These are phyloP conservation scores for Plectrocnemia conspersa DNA, from an alignment of 1,140 invertebrate genomes.

Conservation along the genomic window DNA sequence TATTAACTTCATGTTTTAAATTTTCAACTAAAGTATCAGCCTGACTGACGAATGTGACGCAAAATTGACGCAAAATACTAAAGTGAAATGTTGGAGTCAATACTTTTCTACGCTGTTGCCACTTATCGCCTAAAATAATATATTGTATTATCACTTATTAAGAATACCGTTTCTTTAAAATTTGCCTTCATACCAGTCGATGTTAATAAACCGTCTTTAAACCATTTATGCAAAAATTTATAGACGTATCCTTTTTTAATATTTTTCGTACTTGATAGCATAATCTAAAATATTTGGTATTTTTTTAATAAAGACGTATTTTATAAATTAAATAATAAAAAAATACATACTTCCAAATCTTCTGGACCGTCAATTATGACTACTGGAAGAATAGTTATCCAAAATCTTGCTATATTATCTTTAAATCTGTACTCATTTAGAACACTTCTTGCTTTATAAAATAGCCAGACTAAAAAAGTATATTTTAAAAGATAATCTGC, in stretches of 20 bases:
- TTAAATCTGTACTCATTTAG: constrained; percentile 4
- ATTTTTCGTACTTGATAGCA: constrained; percentile 55
- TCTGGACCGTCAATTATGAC: constrained; percentile 41
- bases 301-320: constrained; percentile 4
- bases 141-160: neutral
- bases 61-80: constrained; percentile 14
- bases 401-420: constrained; percentile 1
- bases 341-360: constrained; percentile 40
- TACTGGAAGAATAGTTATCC: constrained; percentile 33
- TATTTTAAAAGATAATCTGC: neutral
- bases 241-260: constrained; percentile 59
- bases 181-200: constrained; percentile 48
- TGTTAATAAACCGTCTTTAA: constrained; percentile 51
- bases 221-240: constrained; percentile 56
- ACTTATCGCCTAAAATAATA: constrained; percentile 14
- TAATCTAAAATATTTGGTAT: constrained; percentile 42
- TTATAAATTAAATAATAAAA: neutral
- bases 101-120: constrained; percentile 16
- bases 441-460: neutral
- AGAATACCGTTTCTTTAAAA: neutral
- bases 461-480: constrained; percentile 7
- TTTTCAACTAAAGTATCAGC: constrained; percentile 1
- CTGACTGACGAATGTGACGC: constrained; percentile 3
- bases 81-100: constrained; percentile 17
- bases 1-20: neutral